Conservation (phyloP, 2,797 vertebrate species). For the Hirundo rustica region DNA sequence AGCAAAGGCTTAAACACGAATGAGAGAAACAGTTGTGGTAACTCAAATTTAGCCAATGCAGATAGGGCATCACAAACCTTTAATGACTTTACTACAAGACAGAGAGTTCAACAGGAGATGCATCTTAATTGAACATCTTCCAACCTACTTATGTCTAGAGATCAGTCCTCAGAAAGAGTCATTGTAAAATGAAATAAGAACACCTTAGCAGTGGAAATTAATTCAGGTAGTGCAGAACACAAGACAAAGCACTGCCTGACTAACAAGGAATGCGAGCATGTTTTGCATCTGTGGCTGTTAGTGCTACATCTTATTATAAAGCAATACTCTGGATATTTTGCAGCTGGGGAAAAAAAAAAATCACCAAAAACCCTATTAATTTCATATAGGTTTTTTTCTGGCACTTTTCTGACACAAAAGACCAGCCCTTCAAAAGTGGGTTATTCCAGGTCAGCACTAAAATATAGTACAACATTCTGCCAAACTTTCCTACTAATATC, state of each 20-base stretch:
- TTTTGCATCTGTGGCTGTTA: background rate
- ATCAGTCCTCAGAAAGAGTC: background rate
- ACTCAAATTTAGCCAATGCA: constrained; percentile 11
- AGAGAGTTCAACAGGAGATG: constrained; percentile 30
- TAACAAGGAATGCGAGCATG: background rate
- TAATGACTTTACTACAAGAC: background rate
- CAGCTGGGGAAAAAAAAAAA: background rate
- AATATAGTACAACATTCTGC: background rate
- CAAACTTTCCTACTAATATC: background rate
- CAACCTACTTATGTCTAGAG: constrained; percentile 32
- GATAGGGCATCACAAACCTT: constrained; percentile 1
- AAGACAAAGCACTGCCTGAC: background rate
- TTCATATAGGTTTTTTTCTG: background rate
- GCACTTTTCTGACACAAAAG: background rate
- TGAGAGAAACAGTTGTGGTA: constrained; percentile 11
- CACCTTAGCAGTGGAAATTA: background rate
- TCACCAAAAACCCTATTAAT: background rate
- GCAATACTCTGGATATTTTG: background rate
- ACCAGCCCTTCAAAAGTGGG: background rate
- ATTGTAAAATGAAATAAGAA: background rate
- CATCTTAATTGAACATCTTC: constrained; percentile 49
- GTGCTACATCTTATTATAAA: background rate
- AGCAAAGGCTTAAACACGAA: background rate
- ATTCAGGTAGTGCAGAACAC: background rate
- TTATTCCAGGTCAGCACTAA: background rate